Percentiles rank a stretch among this genome's conserved stretches.
Evolutionary conservation across 2,797 vertebrate genomes (phyloP).

Genomic region (Sus cebifrons): DNA sequence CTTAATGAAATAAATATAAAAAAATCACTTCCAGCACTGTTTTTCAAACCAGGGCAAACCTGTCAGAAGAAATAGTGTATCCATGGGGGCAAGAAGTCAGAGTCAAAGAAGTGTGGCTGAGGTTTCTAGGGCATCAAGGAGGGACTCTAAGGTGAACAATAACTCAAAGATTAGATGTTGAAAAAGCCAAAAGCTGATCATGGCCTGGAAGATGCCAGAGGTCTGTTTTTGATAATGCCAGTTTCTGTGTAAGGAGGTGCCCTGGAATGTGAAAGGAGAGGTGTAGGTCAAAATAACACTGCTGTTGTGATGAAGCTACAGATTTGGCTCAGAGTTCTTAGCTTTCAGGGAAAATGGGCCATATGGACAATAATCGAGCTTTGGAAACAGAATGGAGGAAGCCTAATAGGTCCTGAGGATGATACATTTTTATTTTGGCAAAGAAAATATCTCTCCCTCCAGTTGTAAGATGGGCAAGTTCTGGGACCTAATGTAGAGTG

Average conservation of each 20-base stretch:
- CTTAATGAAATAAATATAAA: slow-evolving; percentile 27
- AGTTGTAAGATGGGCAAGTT: slow-evolving; percentile 27
- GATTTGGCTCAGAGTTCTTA: not conserved
- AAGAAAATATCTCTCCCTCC: slow-evolving; percentile 12
- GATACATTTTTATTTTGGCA: slow-evolving; percentile 33
- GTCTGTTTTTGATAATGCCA: not conserved
- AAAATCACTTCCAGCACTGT: not conserved
- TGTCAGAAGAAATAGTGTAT: not conserved
- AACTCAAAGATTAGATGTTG: not conserved
- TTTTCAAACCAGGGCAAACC: not conserved
- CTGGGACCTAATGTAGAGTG: not conserved
- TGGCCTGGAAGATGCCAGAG: not conserved
- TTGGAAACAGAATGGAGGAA: not conserved
- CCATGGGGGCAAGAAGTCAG: not conserved
- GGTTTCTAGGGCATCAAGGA: not conserved
- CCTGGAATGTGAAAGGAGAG: not conserved
- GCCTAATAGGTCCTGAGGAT: not conserved
- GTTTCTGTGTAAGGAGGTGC: not conserved
- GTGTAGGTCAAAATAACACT: too few relatives aligned
- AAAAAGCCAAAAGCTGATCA: not conserved
- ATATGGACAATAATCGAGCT: not conserved
- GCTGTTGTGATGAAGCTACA: not conserved
- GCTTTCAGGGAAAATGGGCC: not conserved
- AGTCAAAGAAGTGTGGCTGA: not conserved
- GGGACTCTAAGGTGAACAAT: not conserved